phyloP scores from a whole-genome alignment of 2,888 invertebrate genomes.

The Morpho helenor region DNA sequence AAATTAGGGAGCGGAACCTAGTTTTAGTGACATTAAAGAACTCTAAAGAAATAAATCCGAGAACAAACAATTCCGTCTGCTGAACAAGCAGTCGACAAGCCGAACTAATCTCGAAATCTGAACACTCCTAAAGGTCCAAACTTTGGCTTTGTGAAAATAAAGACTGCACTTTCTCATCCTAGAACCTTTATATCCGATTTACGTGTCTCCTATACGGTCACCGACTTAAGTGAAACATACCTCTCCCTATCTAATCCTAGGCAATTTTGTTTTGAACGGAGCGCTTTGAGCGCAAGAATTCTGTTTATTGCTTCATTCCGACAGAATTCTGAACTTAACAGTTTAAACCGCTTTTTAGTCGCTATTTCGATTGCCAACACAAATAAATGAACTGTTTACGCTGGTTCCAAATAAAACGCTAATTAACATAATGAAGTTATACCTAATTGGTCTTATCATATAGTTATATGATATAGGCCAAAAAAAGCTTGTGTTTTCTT shows the following conservation, averaged over 20 bases:
- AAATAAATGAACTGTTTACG: neutral
- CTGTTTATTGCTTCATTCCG: constrained; percentile 10
- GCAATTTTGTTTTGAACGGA: constrained; percentile 16
- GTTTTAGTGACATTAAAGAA: constrained; percentile 21
- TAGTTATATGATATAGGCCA: too few species aligned
- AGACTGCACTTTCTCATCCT: constrained; percentile 42
- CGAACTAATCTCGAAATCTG: constrained; percentile 56
- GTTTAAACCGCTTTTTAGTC: neutral
- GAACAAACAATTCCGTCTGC: constrained; percentile 41
- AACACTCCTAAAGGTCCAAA: constrained; percentile 49
- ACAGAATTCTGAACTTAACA: constrained; percentile 4
- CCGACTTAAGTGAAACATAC: constrained; percentile 19
- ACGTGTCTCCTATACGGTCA: constrained; percentile 23
- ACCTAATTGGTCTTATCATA: too few species aligned
- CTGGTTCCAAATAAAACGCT: too few species aligned
- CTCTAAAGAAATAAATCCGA: constrained; percentile 37
- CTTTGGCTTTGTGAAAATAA: constrained; percentile 48
- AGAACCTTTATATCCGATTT: constrained; percentile 47
- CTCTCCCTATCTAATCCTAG: constrained; percentile 9
- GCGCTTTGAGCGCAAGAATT: constrained; percentile 6
- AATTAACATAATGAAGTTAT: too few species aligned
- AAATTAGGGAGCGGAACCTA: too few species aligned
- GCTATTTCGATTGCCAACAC: neutral
- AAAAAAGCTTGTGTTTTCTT: too few species aligned
- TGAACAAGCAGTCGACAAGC: constrained; percentile 50